These are phyloP conservation scores for Isoperla grammatica DNA, from an alignment of 2,888 invertebrate species.

Conservation along the genomic window DNA sequence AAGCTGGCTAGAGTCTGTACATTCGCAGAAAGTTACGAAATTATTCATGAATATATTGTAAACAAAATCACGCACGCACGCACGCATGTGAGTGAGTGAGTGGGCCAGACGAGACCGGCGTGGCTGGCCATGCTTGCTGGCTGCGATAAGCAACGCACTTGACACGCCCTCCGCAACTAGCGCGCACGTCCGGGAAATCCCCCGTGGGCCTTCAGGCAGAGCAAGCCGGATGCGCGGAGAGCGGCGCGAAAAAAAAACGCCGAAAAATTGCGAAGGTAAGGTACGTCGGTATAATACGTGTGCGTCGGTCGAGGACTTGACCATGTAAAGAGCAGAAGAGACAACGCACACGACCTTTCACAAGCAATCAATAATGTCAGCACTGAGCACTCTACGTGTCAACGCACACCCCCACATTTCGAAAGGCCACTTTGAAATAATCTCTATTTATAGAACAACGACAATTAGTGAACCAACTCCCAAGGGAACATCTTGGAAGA, in stretches of 20 bases:
- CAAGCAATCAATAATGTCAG: too few species aligned
- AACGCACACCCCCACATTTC: neutral
- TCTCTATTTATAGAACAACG: constrained; percentile 1
- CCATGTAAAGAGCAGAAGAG: too few species aligned
- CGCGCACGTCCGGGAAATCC: constrained; percentile 21
- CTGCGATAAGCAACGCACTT: neutral
- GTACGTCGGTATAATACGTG: too few species aligned
- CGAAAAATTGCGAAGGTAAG: neutral
- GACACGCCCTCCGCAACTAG: constrained; percentile 2
- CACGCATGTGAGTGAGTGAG: neutral
- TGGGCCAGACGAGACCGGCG: neutral
- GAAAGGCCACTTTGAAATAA: constrained; percentile 4
- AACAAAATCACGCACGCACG: constrained; percentile 14
- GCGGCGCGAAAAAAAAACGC: neutral
- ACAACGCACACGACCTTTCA: too few species aligned
- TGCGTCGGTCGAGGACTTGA: too few species aligned
- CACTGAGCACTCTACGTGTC: neutral
- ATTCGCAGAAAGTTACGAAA: too few species aligned
- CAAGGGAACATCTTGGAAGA: constrained; percentile 1
- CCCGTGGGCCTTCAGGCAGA: constrained; percentile 24
- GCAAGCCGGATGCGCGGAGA: constrained; percentile 22
- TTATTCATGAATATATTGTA: neutral
- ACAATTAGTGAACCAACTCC: constrained; percentile 4
- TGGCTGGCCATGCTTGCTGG: neutral
- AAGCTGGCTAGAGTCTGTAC: neutral